Conservation (phyloP, 2,797 vertebrate species). For the Eidolon dupreanum region DNA sequence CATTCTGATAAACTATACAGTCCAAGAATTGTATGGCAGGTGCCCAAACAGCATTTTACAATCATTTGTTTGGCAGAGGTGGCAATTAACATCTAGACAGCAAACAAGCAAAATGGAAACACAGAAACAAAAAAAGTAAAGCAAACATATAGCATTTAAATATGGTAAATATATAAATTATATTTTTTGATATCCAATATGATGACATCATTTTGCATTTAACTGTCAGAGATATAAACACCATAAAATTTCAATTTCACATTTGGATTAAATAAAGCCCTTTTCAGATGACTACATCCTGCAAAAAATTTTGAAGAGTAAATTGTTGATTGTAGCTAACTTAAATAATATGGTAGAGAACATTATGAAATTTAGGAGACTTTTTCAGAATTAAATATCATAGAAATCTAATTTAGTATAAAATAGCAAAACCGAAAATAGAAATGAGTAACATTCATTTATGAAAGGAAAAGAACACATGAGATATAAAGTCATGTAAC, state of each 20-base stretch:
- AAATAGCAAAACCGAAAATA: constrained; percentile 54
- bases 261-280: constrained; percentile 7
- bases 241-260: background rate
- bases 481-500: background rate
- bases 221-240: constrained; percentile 4
- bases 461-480: constrained; percentile 2
- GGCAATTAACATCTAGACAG: background rate
- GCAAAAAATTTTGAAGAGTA: background rate
- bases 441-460: constrained; percentile 27
- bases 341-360: background rate
- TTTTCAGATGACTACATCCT: background rate
- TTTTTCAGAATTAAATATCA: constrained; percentile 34
- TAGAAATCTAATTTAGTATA: constrained; percentile 25
- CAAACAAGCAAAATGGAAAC: background rate
- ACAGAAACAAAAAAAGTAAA: background rate
- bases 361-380: background rate
- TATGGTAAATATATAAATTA: background rate
- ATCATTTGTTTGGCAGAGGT: background rate
- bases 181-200: background rate
- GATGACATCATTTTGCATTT: background rate
- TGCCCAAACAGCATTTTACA: background rate
- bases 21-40: background rate
- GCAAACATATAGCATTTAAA: background rate
- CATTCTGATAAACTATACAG: background rate
- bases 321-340: constrained; percentile 32